Evolutionary conservation across 2,113 vertebrate species (phyloP).

Genomic region (Daphoenositta chrysoptera): DNA sequence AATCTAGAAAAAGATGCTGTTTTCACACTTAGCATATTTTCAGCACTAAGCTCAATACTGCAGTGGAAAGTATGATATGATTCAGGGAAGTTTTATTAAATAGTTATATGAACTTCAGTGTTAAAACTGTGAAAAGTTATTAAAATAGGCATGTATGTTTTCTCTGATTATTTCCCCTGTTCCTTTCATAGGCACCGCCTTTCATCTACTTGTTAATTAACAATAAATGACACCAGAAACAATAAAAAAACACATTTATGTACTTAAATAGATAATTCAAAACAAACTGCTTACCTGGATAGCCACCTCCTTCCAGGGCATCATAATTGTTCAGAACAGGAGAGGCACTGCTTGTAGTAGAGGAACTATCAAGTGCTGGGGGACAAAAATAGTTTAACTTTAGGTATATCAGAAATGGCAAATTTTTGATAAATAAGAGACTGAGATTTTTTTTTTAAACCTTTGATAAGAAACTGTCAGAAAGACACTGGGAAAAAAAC

Average conservation of each 20-base stretch:
- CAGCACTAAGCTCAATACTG: background rate
- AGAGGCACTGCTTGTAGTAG: slow-evolving; percentile 90
- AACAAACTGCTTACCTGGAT: slow-evolving; percentile 75
- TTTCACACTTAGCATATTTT: background rate
- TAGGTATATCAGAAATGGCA: background rate
- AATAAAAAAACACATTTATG: background rate
- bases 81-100: background rate
- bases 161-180: background rate
- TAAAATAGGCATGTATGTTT: background rate
- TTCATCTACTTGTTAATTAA: background rate
- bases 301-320: slow-evolving; percentile 89
- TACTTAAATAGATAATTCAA: background rate
- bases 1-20: background rate
- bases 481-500: background rate
- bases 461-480: background rate
- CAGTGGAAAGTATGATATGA: background rate
- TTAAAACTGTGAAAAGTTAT: background rate
- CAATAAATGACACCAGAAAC: background rate
- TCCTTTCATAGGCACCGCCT: background rate
- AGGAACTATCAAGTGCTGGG: slow-evolving; percentile 90
- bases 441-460: background rate
- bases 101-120: background rate
- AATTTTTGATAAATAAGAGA: background rate
- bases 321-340: slow-evolving; percentile 91
- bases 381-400: background rate